These are phyloP conservation scores for Toxonevra muliebris DNA, from an alignment of 2,888 invertebrate species.

Conservation along the genomic window DNA sequence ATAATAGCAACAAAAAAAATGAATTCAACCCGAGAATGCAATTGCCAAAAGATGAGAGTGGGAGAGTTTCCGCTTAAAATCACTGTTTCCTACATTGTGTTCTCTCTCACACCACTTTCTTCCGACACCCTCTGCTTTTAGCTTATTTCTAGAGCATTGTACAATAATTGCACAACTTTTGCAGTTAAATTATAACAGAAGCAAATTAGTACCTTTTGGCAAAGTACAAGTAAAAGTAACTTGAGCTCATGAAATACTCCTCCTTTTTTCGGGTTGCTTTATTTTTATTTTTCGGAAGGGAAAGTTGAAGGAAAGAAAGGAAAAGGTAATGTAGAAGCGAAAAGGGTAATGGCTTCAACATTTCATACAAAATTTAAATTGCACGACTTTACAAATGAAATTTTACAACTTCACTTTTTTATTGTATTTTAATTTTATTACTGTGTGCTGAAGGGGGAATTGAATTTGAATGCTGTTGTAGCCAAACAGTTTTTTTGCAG, in stretches of 20 bases:
- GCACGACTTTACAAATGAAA: neutral
- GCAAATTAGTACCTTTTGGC: neutral
- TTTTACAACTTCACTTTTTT: neutral
- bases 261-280: too few relatives aligned
- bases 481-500: too few relatives aligned
- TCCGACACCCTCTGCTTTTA: neutral
- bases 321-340: too few relatives aligned
- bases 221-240: too few relatives aligned
- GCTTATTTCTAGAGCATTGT: neutral
- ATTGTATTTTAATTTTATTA: neutral
- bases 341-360: too few relatives aligned
- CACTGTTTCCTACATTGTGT: neutral
- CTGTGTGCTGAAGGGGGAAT: too few relatives aligned
- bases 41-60: neutral
- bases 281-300: too few relatives aligned
- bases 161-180: conserved; percentile 5
- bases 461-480: too few relatives aligned
- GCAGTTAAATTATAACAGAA: neutral
- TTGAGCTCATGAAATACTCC: too few relatives aligned
- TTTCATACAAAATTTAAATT: too few relatives aligned
- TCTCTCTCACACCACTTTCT: too few relatives aligned
- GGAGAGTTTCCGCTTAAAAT: neutral
- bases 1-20: neutral
- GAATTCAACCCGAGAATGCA: neutral
- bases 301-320: too few relatives aligned